These are phyloP conservation scores for Acrocephalus scirpaceus DNA, from an alignment of 2,797 vertebrate species.

Conservation along the genomic window DNA sequence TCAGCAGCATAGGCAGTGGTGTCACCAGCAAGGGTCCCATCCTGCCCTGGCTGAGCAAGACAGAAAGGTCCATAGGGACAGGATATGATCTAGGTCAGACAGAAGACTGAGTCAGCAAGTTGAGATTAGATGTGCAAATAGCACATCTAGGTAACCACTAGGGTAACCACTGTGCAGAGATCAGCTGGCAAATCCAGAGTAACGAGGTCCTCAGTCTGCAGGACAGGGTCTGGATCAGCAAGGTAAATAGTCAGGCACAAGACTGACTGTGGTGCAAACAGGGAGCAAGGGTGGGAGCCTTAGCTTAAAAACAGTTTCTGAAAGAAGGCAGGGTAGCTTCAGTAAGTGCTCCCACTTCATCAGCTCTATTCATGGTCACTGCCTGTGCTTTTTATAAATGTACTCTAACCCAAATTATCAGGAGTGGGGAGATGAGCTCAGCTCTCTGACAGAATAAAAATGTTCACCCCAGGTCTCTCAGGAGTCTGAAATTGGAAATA, in stretches of 20 bases:
- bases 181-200: neutral
- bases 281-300: neutral
- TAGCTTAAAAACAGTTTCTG: neutral
- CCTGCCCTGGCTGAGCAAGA: rapidly evolving
- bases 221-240: neutral
- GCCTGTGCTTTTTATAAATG: neutral
- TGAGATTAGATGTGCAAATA: neutral
- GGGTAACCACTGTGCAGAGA: neutral
- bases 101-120: neutral
- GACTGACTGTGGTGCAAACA: neutral
- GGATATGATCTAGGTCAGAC: neutral
- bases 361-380: neutral
- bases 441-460: neutral
- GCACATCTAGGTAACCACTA: too few relatives aligned
- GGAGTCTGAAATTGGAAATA: neutral
- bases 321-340: neutral
- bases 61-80: too few relatives aligned
- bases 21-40: neutral
- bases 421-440: neutral
- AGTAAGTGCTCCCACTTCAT: neutral
- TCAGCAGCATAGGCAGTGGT: neutral
- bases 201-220: neutral
- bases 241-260: neutral
- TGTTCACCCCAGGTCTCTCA: neutral
- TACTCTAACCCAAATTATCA: neutral